Evolutionary conservation across 2,113 vertebrate genomes (phyloP).

Genomic region (Rhagologus leucostigma): DNA sequence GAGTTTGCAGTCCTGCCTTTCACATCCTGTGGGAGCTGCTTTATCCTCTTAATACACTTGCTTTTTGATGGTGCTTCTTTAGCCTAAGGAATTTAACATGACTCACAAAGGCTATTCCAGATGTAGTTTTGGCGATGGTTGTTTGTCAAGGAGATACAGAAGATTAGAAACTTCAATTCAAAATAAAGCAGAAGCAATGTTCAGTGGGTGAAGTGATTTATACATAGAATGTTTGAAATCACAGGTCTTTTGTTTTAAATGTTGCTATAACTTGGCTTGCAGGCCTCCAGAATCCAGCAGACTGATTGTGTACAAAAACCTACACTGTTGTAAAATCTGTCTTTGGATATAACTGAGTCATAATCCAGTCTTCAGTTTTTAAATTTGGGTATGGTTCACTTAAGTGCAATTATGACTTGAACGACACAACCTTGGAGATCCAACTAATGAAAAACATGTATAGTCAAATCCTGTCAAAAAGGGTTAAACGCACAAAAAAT

Average conservation of each 20-base stretch:
- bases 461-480: background rate
- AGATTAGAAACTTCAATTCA: background rate
- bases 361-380: background rate
- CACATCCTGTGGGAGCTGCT: background rate
- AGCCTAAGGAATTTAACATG: background rate
- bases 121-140: background rate
- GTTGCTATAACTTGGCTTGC: background rate
- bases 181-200: background rate
- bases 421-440: background rate
- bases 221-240: background rate
- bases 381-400: background rate
- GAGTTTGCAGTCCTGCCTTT: background rate
- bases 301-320: background rate
- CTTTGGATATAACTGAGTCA: background rate
- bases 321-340: background rate
- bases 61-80: background rate
- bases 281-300: background rate
- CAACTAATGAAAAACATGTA: background rate
- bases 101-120: background rate
- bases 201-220: background rate
- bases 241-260: background rate
- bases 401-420: background rate
- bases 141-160: background rate
- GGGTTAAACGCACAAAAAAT: background rate
- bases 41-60: background rate